phyloP scores from a whole-genome alignment of 2,797 vertebrate genomes.

The Sebastolobus altivelis region DNA sequence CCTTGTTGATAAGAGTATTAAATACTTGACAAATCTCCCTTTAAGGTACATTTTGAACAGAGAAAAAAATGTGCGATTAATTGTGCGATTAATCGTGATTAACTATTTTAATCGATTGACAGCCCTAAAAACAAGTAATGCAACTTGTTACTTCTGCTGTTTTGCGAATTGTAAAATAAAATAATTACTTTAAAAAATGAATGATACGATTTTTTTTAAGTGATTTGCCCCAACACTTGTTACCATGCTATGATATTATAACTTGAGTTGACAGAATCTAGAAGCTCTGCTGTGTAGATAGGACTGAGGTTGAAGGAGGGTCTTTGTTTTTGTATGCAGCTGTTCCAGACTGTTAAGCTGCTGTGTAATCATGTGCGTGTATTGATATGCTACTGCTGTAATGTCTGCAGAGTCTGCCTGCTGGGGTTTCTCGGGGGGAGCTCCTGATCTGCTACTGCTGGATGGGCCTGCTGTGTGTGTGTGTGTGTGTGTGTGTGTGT shows the following conservation, averaged over 20 bases:
- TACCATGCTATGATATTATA: background rate
- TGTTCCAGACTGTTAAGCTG: constrained; percentile 7
- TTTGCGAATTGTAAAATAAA: background rate
- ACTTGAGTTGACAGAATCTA: background rate
- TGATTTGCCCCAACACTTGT: background rate
- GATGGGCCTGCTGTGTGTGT: background rate
- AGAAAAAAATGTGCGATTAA: too few species aligned
- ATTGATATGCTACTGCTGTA: constrained; percentile 25
- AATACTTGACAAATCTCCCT: too few species aligned
- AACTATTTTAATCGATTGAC: too few species aligned
- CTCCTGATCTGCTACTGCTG: constrained; percentile 27
- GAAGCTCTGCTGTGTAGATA: background rate
- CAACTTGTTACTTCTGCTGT: background rate
- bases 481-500: constrained; percentile 11
- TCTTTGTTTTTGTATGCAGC: background rate
- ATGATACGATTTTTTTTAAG: background rate
- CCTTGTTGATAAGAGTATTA: too few species aligned
- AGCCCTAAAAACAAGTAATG: background rate
- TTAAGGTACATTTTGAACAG: too few species aligned
- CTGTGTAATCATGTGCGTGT: constrained; percentile 6
- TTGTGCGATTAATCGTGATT: too few species aligned
- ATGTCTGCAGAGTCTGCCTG: constrained; percentile 24
- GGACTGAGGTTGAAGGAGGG: too few species aligned
- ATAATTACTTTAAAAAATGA: background rate
- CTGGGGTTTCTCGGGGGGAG: constrained; percentile 17